Evolutionary conservation across 1,140 invertebrate genomes (phyloP).

Genomic region (Atta cephalotes): DNA sequence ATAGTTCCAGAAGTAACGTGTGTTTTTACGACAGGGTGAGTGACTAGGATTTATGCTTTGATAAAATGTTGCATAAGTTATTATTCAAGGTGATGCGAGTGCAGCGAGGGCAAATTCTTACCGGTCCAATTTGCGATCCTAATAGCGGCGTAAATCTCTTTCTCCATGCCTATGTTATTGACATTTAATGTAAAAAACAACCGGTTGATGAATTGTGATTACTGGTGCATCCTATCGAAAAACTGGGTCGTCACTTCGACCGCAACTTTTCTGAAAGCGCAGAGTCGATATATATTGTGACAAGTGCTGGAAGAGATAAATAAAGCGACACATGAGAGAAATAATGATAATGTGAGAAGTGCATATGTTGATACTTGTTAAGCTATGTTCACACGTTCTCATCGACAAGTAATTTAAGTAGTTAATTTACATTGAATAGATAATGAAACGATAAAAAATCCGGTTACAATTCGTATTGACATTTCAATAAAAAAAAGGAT

Average conservation of each 20-base stretch:
- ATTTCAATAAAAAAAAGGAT: neutral
- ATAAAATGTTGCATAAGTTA: conserved; percentile 40
- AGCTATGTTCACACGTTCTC: neutral
- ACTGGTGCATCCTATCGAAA: neutral
- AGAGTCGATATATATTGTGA: neutral
- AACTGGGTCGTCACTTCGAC: conserved; percentile 18
- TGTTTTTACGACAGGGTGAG: conserved; percentile 11
- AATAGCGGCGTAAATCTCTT: neutral
- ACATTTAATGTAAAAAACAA: neutral
- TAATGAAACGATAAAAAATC: neutral
- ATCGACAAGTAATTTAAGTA: neutral
- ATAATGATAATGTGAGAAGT: conserved; percentile 1
- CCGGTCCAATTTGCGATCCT: neutral
- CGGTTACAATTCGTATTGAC: neutral
- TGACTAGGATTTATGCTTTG: conserved; percentile 14
- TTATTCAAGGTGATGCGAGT: neutral
- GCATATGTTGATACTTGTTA: conserved; percentile 1
- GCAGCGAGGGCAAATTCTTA: neutral
- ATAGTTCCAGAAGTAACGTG: neutral
- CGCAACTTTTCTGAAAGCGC: neutral
- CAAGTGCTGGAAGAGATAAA: conserved; percentile 1
- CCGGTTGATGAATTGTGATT: neutral
- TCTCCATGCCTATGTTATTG: neutral
- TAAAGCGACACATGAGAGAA: conserved; percentile 14
- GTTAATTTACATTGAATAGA: neutral